Evolutionary conservation across 2,113 vertebrate genomes (phyloP).

Genomic region (Mellivora capensis): DNA sequence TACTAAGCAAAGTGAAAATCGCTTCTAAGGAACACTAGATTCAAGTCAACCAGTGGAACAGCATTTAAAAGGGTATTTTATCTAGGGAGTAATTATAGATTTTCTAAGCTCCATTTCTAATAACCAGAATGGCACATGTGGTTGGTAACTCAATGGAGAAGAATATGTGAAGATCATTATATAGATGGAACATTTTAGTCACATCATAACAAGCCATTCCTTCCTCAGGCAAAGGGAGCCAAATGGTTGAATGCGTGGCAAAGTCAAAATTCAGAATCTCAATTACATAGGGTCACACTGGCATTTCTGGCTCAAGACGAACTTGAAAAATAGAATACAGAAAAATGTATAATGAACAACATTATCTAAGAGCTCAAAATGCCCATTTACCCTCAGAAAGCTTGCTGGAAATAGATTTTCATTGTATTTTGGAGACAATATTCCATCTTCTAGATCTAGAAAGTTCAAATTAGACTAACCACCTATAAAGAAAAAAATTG

Average conservation of each 20-base stretch:
- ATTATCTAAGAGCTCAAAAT: neutral
- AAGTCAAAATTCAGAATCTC: conserved; percentile 1
- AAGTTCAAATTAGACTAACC: conserved; percentile 28
- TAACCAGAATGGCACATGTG: neutral
- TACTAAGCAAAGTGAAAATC: neutral
- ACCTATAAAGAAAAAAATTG: neutral
- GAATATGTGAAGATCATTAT: neutral
- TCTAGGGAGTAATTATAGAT: neutral
- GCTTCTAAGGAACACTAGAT: neutral
- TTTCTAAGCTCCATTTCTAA: conserved; percentile 41
- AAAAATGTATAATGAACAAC: conserved; percentile 14
- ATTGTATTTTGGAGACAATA: neutral
- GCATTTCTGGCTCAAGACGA: neutral
- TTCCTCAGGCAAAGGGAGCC: neutral
- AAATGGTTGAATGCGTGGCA: neutral
- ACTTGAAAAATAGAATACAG: conserved; percentile 14
- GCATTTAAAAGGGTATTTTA: neutral
- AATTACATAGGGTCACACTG: neutral
- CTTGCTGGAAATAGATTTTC: conserved; percentile 34
- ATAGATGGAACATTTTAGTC: neutral
- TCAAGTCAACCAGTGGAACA: neutral
- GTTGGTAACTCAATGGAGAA: neutral
- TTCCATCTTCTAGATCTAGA: neutral
- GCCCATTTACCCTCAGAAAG: neutral
- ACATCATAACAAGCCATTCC: neutral